phyloP scores from a whole-genome alignment of 2,888 invertebrate species.

The Metopia argyrocephala region DNA sequence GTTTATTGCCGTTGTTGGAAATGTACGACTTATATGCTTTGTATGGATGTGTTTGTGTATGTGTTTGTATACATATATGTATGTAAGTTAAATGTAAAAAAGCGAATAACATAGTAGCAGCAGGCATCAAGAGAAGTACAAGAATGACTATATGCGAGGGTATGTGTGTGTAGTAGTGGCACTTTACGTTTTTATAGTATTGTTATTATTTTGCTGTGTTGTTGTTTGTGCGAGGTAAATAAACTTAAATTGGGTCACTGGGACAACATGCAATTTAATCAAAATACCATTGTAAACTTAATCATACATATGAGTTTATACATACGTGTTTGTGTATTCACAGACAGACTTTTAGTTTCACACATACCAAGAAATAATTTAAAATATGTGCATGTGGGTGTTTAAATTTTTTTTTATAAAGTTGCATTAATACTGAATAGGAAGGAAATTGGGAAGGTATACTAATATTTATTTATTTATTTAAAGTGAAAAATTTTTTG shows the following conservation, averaged over 20 bases:
- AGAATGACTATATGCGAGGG: neutral
- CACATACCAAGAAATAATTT: conserved; percentile 25
- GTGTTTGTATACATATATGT: no score
- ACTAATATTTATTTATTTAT: neutral
- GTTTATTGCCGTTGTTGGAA: no score
- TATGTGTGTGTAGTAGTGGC: neutral
- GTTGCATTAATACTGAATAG: conserved; percentile 19
- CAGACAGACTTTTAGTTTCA: neutral
- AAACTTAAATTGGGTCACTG: conserved; percentile 78
- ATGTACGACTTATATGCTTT: no score
- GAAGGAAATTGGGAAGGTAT: conserved; percentile 24
- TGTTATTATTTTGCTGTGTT: conserved; percentile 20
- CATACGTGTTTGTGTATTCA: neutral
- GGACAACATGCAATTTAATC: conserved; percentile 75
- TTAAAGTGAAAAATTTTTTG: neutral
- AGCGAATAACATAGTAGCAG: neutral
- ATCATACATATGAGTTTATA: conserved; percentile 28
- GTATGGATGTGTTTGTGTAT: no score
- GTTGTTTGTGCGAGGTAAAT: conserved; percentile 72
- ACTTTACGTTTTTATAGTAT: neutral
- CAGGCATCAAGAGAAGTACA: neutral
- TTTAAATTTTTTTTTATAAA: conserved; percentile 9
- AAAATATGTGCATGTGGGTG: conserved; percentile 29
- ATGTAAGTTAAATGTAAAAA: conserved; percentile 9
- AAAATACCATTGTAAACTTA: conserved; percentile 51